Evolutionary conservation across 2,113 vertebrate genomes (phyloP).

Genomic region (Rhombomys opimus): DNA sequence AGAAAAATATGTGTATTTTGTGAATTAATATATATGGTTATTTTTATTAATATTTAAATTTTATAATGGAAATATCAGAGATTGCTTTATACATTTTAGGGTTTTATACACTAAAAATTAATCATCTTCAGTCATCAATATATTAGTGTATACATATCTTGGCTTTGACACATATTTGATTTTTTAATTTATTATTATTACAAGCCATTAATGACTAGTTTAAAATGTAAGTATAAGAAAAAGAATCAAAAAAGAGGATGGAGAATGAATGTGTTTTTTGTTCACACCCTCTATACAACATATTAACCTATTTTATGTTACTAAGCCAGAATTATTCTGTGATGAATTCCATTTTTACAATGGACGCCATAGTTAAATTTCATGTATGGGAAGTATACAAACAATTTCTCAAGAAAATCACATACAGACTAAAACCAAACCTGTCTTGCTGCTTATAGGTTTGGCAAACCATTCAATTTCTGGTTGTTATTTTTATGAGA

Average conservation of each 20-base stretch:
- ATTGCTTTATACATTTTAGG: neutral
- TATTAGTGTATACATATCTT: neutral
- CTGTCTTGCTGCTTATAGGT: neutral
- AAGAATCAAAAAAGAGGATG: neutral
- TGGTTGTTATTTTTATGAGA: neutral
- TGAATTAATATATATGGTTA: neutral
- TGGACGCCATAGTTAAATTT: neutral
- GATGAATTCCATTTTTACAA: neutral
- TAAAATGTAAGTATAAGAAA: neutral
- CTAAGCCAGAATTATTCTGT: neutral
- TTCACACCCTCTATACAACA: neutral
- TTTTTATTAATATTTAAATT: neutral
- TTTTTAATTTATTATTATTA: neutral
- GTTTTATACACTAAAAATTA: neutral
- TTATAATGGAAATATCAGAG: neutral
- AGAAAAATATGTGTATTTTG: neutral
- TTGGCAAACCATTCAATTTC: neutral
- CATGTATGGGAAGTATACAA: neutral
- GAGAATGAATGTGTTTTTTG: neutral
- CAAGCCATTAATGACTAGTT: neutral
- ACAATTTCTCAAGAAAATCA: neutral
- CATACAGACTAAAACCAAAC: neutral
- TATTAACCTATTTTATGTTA: neutral
- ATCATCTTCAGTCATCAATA: neutral
- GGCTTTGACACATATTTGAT: neutral